Percentiles rank a stretch among this genome's conserved stretches.
Evolutionary conservation across 2,888 invertebrate species (phyloP).

Genomic region (Lymantria monacha): DNA sequence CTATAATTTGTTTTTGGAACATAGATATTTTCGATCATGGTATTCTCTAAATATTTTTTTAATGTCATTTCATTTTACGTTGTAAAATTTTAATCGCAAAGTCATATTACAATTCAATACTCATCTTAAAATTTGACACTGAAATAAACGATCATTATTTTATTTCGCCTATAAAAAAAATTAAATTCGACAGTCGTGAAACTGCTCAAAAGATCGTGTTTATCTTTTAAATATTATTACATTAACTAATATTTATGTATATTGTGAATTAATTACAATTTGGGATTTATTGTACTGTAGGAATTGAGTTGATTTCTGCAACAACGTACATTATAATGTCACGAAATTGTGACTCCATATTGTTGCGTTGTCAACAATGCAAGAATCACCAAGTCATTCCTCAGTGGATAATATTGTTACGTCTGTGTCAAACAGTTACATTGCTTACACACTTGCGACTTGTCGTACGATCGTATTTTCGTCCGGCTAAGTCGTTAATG

Average conservation of each 20-base stretch:
- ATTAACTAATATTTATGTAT: conserved; percentile 45
- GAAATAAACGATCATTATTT: conserved; percentile 11
- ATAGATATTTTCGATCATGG: too few relatives aligned
- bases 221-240: conserved; percentile 46
- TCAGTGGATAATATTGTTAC: conserved; percentile 40
- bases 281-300: conserved; percentile 25
- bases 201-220: conserved; percentile 25
- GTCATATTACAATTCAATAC: conserved; percentile 35
- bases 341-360: not conserved
- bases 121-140: conserved; percentile 26
- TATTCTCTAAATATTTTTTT: too few relatives aligned
- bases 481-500: conserved; percentile 3
- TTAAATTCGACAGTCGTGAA: not conserved
- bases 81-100: conserved; percentile 16
- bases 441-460: conserved; percentile 8
- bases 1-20: conserved; percentile 3
- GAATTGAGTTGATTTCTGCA: conserved; percentile 12
- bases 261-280: conserved; percentile 41
- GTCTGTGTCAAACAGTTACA: conserved; percentile 33
- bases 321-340: not conserved
- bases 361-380: not conserved
- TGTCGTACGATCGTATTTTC: not conserved
- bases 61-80: conserved; percentile 1
- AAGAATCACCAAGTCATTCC: conserved; percentile 17
- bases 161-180: too few relatives aligned